These are phyloP conservation scores for Botrylloides violaceus DNA, from an alignment of 23 tunicate genomes.

Conservation along the genomic window DNA sequence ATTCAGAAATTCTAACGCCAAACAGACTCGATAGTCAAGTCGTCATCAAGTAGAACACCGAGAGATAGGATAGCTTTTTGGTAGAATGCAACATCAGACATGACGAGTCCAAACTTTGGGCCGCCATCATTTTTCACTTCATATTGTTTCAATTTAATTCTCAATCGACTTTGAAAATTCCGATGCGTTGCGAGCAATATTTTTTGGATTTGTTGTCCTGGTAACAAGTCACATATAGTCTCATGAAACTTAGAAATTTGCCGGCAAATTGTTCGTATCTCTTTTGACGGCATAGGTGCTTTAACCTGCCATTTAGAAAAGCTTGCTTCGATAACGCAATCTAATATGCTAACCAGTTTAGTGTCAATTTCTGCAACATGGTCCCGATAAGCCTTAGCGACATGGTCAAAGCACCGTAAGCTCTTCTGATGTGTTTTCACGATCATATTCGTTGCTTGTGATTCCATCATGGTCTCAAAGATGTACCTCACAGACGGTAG, in stretches of 20 bases:
- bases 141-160: slow-evolving; percentile 11
- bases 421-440: slow-evolving; percentile 29
- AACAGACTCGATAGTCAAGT: slow-evolving; percentile 40
- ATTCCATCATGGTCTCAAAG: slow-evolving; percentile 35
- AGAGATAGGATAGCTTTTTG: slow-evolving; percentile 33
- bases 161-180: slow-evolving; percentile 22
- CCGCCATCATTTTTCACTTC: slow-evolving; percentile 71
- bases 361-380: slow-evolving; percentile 65
- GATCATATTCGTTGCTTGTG: too few relatives aligned
- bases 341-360: slow-evolving; percentile 51
- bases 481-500: slow-evolving; percentile 46
- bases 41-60: slow-evolving; percentile 28
- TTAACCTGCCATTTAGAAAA: slow-evolving; percentile 78
- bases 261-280: slow-evolving; percentile 44
- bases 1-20: slow-evolving; percentile 52
- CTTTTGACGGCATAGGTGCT: slow-evolving; percentile 77
- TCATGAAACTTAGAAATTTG: slow-evolving; percentile 76
- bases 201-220: slow-evolving; percentile 40
- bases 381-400: slow-evolving; percentile 60
- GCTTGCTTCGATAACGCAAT: slow-evolving; percentile 37
- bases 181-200: slow-evolving; percentile 29
- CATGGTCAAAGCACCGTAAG: slow-evolving; percentile 71
- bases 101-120: slow-evolving; percentile 78
- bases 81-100: slow-evolving; percentile 65
- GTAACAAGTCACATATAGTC: slow-evolving; percentile 45